These are phyloP conservation scores for Ciconia nigra DNA, from an alignment of 2,797 vertebrate species.

Conservation along the genomic window DNA sequence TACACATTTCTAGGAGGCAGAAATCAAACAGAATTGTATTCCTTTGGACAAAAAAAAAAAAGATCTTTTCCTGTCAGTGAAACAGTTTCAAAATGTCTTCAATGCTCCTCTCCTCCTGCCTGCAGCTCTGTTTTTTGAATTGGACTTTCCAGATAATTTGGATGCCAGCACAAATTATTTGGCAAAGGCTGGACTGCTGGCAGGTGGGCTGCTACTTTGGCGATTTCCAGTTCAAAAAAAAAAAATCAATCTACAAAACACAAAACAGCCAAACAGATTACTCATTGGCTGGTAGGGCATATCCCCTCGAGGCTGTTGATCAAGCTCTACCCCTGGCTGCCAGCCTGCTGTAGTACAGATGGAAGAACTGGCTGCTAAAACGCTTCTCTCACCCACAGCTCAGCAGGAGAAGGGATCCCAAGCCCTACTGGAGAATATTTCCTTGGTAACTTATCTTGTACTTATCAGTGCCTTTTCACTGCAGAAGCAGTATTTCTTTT, in stretches of 20 bases:
- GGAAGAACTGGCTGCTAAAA: slow-evolving; percentile 65
- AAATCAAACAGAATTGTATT: not conserved
- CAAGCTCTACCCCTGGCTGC: slow-evolving; percentile 62
- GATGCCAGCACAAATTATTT: slow-evolving; percentile 57
- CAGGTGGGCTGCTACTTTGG: slow-evolving; percentile 66
- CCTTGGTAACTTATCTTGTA: slow-evolving; percentile 50
- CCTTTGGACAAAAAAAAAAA: not conserved
- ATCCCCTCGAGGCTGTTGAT: slow-evolving; percentile 57
- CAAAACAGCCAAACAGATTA: slow-evolving; percentile 67
- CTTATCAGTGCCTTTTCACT: slow-evolving; percentile 16
- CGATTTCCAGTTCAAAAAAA: slow-evolving; percentile 22
- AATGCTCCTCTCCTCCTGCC: not conserved
- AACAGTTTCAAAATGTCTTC: slow-evolving; percentile 12
- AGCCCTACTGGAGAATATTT: slow-evolving; percentile 41
- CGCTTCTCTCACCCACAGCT: slow-evolving; percentile 27
- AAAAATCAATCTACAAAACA: slow-evolving; percentile 67
- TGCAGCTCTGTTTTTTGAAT: not conserved
- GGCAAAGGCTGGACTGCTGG: slow-evolving; percentile 59
- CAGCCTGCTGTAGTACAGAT: slow-evolving; percentile 70
- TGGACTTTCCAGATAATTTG: slow-evolving; percentile 3
- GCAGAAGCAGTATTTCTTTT: not conserved
- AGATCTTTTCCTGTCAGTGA: not conserved
- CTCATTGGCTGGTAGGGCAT: slow-evolving; percentile 68
- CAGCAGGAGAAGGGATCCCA: slow-evolving; percentile 53
- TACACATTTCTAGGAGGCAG: not conserved